A percentile compares a stretch with the other conserved stretches of the same genome.
Evolutionary conservation across 2,888 invertebrate species (phyloP).

Genomic region (Macrosoma leucophasiata): DNA sequence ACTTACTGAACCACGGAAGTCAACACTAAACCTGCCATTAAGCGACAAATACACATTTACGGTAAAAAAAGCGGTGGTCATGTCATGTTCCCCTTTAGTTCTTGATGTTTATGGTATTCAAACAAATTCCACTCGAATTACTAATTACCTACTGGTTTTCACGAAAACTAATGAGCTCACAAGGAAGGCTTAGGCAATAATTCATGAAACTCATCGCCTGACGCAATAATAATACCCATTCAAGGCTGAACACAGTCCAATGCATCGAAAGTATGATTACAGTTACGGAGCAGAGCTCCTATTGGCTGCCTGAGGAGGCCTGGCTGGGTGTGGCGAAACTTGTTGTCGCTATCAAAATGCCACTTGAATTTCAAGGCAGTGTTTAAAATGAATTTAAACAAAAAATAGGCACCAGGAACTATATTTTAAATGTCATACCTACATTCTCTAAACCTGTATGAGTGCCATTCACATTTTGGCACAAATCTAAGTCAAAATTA

Average conservation of each 20-base stretch:
- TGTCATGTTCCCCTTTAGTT: no score
- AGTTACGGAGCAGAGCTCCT: constrained; percentile 46
- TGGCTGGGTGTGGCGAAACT: constrained; percentile 67
- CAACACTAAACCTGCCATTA: no score
- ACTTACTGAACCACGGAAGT: no score
- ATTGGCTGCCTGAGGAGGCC: constrained; percentile 63
- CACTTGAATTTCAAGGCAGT: constrained; percentile 24
- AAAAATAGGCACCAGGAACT: constrained; percentile 32
- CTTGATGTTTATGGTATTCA: no score
- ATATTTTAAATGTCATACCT: constrained; percentile 18
- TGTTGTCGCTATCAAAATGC: constrained; percentile 34
- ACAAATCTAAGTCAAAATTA: no score
- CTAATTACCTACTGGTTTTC: constrained; percentile 3
- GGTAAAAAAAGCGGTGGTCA: no score
- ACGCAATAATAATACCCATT: constrained; percentile 47
- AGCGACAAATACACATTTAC: no score
- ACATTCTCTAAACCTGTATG: constrained; percentile 5
- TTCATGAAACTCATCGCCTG: constrained; percentile 28
- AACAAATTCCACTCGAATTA: no score
- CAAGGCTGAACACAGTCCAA: constrained; percentile 61
- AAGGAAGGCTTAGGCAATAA: constrained; percentile 6
- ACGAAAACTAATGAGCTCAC: constrained; percentile 1
- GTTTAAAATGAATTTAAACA: constrained; percentile 12
- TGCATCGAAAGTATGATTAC: constrained; percentile 59
- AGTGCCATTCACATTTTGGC: no score